Evolutionary conservation across 2,797 vertebrate species (phyloP).

Genomic region (Chelon auratus): DNA sequence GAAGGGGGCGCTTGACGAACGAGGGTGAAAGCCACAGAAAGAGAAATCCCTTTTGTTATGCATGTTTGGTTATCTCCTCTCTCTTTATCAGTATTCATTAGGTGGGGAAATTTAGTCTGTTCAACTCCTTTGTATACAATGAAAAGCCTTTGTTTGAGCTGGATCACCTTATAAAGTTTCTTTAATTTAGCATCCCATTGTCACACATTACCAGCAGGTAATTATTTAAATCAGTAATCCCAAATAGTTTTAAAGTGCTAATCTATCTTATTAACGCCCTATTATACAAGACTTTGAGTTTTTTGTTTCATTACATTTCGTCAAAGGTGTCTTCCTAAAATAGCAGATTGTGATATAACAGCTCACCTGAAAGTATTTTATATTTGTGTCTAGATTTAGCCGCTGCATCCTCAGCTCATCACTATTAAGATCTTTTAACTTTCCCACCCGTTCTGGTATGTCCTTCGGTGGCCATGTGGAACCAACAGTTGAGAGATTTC

Average conservation of each 20-base stretch:
- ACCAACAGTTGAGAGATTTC: too few species aligned
- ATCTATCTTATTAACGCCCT: neutral
- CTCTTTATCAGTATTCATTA: constrained; percentile 75
- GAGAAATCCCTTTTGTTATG: constrained; percentile 75
- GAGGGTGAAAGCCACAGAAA: constrained; percentile 55
- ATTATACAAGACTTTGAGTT: neutral
- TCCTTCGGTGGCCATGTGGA: too few species aligned
- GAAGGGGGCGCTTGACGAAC: constrained; percentile 66
- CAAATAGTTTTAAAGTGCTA: constrained; percentile 26
- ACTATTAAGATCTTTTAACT: too few species aligned
- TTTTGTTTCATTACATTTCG: neutral
- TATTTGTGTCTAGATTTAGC: too few species aligned
- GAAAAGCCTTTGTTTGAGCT: constrained; percentile 67
- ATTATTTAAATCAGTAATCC: constrained; percentile 40
- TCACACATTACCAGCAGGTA: constrained; percentile 39
- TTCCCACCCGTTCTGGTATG: too few species aligned
- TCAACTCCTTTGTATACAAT: constrained; percentile 59
- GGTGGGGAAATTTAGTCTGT: constrained; percentile 64
- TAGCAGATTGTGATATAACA: neutral
- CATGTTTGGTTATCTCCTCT: constrained; percentile 73
- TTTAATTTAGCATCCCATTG: constrained; percentile 59
- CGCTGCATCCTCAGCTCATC: too few species aligned
- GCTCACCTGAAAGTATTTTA: neutral
- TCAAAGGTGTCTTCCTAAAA: neutral
- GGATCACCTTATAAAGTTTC: constrained; percentile 57